Conservation (phyloP, 1,140 invertebrate species). For the Drosophila equinoxialis region DNA sequence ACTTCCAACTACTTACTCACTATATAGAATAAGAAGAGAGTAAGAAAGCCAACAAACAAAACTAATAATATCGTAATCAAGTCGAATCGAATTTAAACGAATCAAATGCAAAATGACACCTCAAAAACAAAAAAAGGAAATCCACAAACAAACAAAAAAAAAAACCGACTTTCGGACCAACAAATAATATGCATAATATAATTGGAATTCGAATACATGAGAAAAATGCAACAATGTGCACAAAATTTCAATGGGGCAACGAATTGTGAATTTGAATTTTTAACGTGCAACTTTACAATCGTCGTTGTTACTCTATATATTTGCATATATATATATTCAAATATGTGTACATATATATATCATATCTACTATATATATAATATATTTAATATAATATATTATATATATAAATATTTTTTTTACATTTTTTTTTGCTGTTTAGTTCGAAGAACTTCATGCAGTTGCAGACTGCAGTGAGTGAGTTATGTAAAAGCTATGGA, state of each 20-base stretch:
- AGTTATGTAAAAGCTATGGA: constrained; percentile 71
- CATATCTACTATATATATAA: not conserved
- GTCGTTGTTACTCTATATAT: not conserved
- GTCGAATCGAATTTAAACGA: not conserved
- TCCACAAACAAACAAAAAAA: not conserved
- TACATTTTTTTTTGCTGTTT: constrained; percentile 34
- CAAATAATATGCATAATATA: constrained; percentile 2
- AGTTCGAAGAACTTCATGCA: constrained; percentile 44
- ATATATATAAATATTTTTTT: constrained; percentile 37
- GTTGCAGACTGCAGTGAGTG: constrained; percentile 50
- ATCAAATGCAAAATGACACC: not conserved
- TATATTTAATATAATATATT: not conserved
- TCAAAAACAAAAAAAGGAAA: not conserved
- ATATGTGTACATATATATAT: constrained; percentile 12
- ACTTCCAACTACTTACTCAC: constrained; percentile 32
- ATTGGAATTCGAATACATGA: constrained; percentile 5
- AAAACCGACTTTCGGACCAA: not conserved
- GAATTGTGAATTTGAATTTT: constrained; percentile 11
- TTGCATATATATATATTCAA: not conserved
- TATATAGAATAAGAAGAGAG: constrained; percentile 8
- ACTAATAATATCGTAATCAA: constrained; percentile 4
- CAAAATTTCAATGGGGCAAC: not conserved
- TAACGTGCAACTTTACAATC: constrained; percentile 1
- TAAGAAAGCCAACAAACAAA: constrained; percentile 1
- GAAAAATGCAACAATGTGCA: constrained; percentile 13